phyloP scores from a whole-genome alignment of 2,797 vertebrate genomes.

The Atherinosoma microstoma region DNA sequence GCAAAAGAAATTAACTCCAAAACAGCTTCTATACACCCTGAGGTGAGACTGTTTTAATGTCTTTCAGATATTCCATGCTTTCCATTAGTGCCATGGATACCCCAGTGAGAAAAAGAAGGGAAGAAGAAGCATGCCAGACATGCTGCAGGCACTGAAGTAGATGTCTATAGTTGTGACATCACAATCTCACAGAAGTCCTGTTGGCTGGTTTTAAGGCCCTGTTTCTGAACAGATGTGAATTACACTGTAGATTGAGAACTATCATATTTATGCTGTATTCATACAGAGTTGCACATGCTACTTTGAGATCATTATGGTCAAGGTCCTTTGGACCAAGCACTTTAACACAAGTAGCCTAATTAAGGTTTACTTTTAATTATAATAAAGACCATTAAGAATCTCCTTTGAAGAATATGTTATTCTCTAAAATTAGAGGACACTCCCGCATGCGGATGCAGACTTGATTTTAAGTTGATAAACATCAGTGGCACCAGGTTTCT shows the following conservation, averaged over 20 bases:
- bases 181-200: background rate
- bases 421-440: constrained; percentile 1
- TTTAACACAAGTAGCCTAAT: background rate
- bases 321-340: background rate
- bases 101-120: background rate
- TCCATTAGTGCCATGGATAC: background rate
- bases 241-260: background rate
- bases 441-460: background rate
- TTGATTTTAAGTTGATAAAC: constrained; percentile 3
- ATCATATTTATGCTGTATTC: background rate
- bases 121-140: background rate
- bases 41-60: background rate
- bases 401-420: background rate
- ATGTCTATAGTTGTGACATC: background rate
- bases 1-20: background rate
- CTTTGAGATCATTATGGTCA: background rate
- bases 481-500: constrained; percentile 26
- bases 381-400: background rate
- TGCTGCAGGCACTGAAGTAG: background rate
- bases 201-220: background rate
- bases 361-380: too few relatives aligned
- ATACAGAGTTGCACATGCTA: background rate
- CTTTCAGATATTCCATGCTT: background rate
- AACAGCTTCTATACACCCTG: background rate
- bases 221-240: background rate